These are phyloP conservation scores for Argentina silus DNA, from an alignment of 2,797 vertebrate species.

Conservation along the genomic window DNA sequence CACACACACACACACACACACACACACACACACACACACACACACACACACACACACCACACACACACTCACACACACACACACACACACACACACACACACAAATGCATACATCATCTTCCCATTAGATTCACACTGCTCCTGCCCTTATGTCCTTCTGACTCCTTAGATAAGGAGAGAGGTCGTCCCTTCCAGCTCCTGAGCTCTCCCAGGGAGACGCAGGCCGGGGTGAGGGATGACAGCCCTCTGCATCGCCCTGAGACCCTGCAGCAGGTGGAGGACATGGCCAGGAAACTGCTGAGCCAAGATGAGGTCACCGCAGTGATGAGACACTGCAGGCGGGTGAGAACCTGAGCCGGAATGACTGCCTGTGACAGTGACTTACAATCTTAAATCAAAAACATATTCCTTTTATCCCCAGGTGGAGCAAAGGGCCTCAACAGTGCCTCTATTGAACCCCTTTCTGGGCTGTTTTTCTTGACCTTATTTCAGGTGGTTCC, in stretches of 20 bases:
- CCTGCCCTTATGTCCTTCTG: neutral
- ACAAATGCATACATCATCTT: neutral
- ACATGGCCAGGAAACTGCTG: conserved; percentile 86
- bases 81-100: conserved; percentile 1
- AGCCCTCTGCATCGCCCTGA: conserved; percentile 70
- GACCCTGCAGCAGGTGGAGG: conserved; percentile 84
- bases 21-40: neutral
- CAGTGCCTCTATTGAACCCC: too few species aligned
- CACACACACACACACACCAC: neutral
- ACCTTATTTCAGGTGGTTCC: too few species aligned
- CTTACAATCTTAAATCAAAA: neutral
- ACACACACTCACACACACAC: too few species aligned
- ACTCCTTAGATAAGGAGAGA: conserved; percentile 69
- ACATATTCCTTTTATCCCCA: too few species aligned
- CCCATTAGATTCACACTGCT: neutral
- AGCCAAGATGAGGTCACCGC: conserved; percentile 89
- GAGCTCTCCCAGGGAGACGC: conserved; percentile 71
- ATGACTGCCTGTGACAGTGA: conserved; percentile 9
- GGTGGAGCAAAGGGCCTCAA: too few species aligned
- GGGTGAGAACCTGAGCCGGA: conserved; percentile 73
- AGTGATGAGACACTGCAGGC: conserved; percentile 90
- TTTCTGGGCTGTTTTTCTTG: too few species aligned
- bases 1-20: neutral
- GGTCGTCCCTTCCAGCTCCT: conserved; percentile 70
- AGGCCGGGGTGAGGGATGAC: conserved; percentile 67